Conservation (phyloP, 2,113 vertebrate genomes). For the Sander lucioperca region DNA sequence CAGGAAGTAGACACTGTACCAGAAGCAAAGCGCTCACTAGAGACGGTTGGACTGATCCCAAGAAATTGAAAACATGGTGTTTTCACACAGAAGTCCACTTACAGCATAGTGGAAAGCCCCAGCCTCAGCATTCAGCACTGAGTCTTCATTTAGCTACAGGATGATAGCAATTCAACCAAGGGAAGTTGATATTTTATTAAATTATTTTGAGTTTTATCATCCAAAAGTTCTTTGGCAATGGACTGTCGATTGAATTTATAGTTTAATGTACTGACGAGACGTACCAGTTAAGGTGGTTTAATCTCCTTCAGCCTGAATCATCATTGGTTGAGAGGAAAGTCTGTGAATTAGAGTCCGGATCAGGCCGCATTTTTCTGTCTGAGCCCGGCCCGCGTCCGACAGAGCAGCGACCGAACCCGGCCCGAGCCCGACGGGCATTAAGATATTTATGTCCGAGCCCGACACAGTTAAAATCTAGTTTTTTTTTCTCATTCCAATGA, state of each 20-base stretch:
- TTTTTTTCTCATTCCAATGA: too few species aligned
- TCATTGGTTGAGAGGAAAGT: too few species aligned
- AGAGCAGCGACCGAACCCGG: too few species aligned
- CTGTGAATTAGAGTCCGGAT: too few species aligned
- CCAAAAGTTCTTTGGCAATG: neutral
- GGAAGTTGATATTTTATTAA: neutral
- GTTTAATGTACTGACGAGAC: neutral
- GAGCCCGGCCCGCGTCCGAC: too few species aligned
- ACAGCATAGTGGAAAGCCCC: neutral
- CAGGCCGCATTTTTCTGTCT: too few species aligned
- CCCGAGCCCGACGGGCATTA: too few species aligned
- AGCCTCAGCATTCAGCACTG: constrained; percentile 4
- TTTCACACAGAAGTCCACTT: neutral
- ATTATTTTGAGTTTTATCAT: neutral
- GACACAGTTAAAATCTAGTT: too few species aligned
- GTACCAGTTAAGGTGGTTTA: too few species aligned
- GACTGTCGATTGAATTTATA: neutral
- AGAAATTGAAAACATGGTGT: constrained; percentile 28
- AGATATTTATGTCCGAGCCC: too few species aligned
- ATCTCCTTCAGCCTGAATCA: too few species aligned
- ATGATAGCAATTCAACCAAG: neutral
- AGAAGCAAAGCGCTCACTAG: constrained; percentile 19
- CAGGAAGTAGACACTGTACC: constrained; percentile 31
- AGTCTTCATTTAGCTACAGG: neutral
- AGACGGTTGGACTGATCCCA: constrained; percentile 14